A percentile compares a stretch with the other conserved stretches of the same genome.
Evolutionary conservation across 1,140 invertebrate genomes (phyloP).

Genomic region (Geopemphigus sp.): DNA sequence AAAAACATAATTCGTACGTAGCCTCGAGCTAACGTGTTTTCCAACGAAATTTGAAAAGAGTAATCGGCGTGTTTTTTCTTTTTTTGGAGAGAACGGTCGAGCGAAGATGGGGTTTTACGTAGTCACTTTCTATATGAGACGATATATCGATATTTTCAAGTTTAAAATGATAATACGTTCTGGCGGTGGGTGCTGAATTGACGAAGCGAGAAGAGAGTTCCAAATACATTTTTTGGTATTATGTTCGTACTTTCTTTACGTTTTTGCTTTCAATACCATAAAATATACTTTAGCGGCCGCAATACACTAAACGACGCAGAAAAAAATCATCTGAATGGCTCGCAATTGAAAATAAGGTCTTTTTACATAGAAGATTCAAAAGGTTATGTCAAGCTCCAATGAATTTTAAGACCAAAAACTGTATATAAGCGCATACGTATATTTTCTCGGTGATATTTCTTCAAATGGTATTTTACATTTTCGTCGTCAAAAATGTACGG

Average conservation of each 20-base stretch:
- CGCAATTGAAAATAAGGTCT: background rate
- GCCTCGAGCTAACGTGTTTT: too few relatives aligned
- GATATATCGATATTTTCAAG: too few relatives aligned
- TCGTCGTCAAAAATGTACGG: background rate
- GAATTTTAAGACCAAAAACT: background rate
- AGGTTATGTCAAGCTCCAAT: conserved; percentile 26
- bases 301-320: background rate
- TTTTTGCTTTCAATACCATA: background rate
- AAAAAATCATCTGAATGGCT: background rate
- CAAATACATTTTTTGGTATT: too few relatives aligned
- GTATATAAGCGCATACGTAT: background rate
- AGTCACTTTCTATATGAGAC: too few relatives aligned
- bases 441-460: background rate
- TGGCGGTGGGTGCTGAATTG: too few relatives aligned
- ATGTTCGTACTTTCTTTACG: background rate
- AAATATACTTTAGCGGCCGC: background rate
- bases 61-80: too few relatives aligned
- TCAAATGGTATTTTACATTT: background rate
- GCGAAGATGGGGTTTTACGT: too few relatives aligned
- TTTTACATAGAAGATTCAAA: background rate
- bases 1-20: too few relatives aligned
- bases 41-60: too few relatives aligned
- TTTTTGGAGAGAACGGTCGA: too few relatives aligned
- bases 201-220: too few relatives aligned
- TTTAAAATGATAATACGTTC: too few relatives aligned